Conservation (phyloP, 2,113 vertebrate species). For the Cebidichthys violaceus region DNA sequence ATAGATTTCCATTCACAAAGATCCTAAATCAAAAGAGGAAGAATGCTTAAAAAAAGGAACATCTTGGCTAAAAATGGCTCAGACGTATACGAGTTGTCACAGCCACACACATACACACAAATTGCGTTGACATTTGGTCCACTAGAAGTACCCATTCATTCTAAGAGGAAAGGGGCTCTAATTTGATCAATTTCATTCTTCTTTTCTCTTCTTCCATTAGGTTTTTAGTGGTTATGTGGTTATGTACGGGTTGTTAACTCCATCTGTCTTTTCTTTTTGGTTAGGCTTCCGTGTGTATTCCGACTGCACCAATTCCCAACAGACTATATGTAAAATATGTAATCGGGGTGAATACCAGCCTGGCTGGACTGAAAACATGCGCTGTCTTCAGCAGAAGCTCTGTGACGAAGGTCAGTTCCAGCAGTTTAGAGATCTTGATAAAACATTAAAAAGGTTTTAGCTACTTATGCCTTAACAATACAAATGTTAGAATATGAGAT, state of each 20-base stretch:
- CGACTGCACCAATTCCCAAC: conserved; percentile 81
- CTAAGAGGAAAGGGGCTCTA: background rate
- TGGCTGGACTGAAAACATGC: conserved; percentile 86
- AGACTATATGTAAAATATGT: conserved; percentile 85
- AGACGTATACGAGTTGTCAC: conserved; percentile 30
- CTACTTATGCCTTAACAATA: background rate
- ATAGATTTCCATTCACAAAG: conserved; percentile 57
- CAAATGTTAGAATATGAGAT: background rate
- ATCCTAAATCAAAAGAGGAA: conserved; percentile 62
- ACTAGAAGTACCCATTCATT: background rate
- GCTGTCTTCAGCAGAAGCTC: conserved; percentile 88
- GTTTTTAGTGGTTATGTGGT: conserved; percentile 13
- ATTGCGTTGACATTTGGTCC: conserved; percentile 22
- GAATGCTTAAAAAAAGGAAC: conserved; percentile 56
- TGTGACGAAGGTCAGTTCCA: conserved; percentile 89
- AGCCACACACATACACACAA: background rate
- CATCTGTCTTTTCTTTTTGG: background rate
- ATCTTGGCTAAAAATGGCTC: conserved; percentile 13
- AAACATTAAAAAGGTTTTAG: background rate
- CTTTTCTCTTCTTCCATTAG: conserved; percentile 18
- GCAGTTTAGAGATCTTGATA: background rate
- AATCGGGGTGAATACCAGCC: conserved; percentile 89
- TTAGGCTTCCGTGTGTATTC: conserved; percentile 86
- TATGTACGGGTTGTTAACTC: background rate
- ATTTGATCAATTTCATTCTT: conserved; percentile 24